phyloP scores from a whole-genome alignment of 2,888 invertebrate genomes.

The Linnaemya tessellans region DNA sequence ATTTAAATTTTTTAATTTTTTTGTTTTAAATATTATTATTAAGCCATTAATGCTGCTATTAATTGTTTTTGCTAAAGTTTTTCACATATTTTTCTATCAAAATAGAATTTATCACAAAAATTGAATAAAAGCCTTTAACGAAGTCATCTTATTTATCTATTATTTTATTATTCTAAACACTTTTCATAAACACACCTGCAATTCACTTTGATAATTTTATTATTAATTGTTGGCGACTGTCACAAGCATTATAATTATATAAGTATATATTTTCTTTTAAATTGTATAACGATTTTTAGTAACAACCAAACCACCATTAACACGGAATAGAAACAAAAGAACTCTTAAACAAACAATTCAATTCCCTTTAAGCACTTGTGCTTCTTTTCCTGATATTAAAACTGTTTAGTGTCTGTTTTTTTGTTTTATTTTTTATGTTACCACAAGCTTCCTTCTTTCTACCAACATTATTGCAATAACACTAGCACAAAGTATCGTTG shows the following conservation, averaged over 20 bases:
- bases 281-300: not conserved
- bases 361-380: slow-evolving; percentile 2
- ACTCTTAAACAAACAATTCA: not conserved
- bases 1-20: too few species aligned
- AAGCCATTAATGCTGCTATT: too few species aligned
- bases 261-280: not conserved
- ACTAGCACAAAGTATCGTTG: not conserved
- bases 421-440: slow-evolving; percentile 5
- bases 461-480: slow-evolving; percentile 2
- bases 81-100: not conserved
- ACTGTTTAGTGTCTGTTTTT: slow-evolving; percentile 4
- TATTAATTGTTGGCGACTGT: slow-evolving; percentile 6
- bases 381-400: slow-evolving; percentile 7
- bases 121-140: not conserved
- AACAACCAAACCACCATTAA: not conserved
- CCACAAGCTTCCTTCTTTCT: not conserved
- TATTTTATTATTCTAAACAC: not conserved
- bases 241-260: not conserved
- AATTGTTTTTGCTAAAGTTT: not conserved
- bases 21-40: too few species aligned
- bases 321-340: not conserved
- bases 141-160: not conserved
- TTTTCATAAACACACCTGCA: not conserved
- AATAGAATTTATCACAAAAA: not conserved
- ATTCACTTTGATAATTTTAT: not conserved